Percentiles rank a stretch among this genome's conserved stretches.
Evolutionary conservation across 2,888 invertebrate species (phyloP).

Genomic region (Steinernema scapterisci): DNA sequence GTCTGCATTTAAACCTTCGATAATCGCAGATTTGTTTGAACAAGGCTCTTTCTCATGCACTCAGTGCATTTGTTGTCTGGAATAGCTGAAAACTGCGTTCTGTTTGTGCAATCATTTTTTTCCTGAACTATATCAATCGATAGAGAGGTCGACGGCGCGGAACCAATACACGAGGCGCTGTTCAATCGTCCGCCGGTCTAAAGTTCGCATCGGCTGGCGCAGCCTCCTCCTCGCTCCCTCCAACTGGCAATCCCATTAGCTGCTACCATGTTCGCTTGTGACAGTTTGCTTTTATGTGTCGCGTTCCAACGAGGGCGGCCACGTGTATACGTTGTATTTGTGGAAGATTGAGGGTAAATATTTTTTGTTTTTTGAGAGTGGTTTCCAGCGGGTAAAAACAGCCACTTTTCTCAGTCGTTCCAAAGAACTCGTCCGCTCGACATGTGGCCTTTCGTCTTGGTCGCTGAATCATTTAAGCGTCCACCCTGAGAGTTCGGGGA

Average conservation of each 20-base stretch:
- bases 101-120: conserved; percentile 18
- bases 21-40: too few relatives aligned
- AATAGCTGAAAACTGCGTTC: background rate
- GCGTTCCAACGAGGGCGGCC: background rate
- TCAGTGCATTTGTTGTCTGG: background rate
- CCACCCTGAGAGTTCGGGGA: background rate
- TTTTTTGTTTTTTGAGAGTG: background rate
- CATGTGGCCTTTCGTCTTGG: background rate
- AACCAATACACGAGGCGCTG: conserved; percentile 8
- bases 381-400: background rate
- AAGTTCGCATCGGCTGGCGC: background rate
- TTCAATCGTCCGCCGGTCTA: background rate
- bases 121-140: background rate
- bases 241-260: background rate
- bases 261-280: background rate
- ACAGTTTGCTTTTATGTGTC: background rate
- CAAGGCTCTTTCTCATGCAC: background rate
- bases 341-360: background rate
- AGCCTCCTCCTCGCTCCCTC: background rate
- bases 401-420: background rate
- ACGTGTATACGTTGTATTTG: conserved; percentile 3
- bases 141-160: background rate
- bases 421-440: background rate
- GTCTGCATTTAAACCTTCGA: too few relatives aligned
- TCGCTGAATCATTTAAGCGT: background rate